A percentile compares a stretch with the other conserved stretches of the same genome.
These are phyloP conservation scores for Eulemur rufifrons DNA, from an alignment of 2,113 vertebrate genomes.

Conservation along the genomic window DNA sequence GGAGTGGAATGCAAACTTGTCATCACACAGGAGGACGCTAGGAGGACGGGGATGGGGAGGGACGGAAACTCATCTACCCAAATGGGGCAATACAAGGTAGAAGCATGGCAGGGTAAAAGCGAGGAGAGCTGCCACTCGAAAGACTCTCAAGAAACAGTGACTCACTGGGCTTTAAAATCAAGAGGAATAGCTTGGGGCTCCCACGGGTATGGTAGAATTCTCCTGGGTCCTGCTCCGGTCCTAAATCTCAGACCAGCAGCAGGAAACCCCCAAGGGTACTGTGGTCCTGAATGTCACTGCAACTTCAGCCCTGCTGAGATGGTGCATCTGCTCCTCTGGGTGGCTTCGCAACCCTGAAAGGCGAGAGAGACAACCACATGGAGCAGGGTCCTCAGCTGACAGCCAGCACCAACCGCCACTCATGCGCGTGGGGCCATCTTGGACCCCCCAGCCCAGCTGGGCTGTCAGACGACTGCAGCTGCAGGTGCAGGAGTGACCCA, in stretches of 20 bases:
- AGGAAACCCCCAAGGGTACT: neutral
- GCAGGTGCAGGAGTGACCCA: neutral
- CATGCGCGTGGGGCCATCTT: neutral
- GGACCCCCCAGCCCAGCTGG: neutral
- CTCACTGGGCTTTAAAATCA: neutral
- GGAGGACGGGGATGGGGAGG: neutral
- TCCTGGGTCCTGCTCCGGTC: neutral
- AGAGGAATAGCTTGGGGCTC: neutral
- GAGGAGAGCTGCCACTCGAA: neutral
- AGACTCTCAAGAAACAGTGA: neutral
- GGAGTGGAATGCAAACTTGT: neutral
- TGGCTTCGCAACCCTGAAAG: neutral
- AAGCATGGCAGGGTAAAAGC: neutral
- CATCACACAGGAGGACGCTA: neutral
- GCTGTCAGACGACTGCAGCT: neutral
- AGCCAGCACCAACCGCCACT: neutral
- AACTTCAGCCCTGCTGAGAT: neutral
- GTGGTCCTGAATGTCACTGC: neutral
- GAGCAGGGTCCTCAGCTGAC: neutral
- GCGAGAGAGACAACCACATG: neutral
- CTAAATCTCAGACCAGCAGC: neutral
- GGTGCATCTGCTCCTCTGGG: neutral
- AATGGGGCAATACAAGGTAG: neutral
- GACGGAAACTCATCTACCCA: rapidly evolving
- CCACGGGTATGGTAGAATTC: neutral